Conservation (phyloP, 2,797 vertebrate species). For the Tangara arthus region DNA sequence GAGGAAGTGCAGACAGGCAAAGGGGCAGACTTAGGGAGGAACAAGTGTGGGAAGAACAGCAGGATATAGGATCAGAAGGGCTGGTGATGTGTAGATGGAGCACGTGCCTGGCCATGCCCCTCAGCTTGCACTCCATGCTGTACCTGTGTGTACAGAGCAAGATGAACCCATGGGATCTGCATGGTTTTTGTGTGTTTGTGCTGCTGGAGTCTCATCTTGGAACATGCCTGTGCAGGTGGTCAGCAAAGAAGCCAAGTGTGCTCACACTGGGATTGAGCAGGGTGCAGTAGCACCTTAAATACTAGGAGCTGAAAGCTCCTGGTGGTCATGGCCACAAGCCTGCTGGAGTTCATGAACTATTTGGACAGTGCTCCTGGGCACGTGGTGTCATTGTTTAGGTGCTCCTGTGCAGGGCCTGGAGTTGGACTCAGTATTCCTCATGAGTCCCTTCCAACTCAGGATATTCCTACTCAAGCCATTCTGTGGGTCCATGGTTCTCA, state of each 20-base stretch:
- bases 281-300: background rate
- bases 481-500: background rate
- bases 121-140: background rate
- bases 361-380: background rate
- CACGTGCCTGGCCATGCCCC: accelerated
- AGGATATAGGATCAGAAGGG: background rate
- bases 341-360: background rate
- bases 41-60: no score
- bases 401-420: background rate
- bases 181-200: background rate
- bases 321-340: background rate
- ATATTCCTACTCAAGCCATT: background rate
- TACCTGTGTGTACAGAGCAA: background rate
- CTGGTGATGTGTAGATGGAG: background rate
- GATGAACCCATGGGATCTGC: background rate
- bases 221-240: background rate
- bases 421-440: background rate
- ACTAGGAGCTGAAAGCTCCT: background rate
- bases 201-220: background rate
- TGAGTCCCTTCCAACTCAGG: background rate
- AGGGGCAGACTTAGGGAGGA: background rate
- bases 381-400: background rate
- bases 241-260: background rate
- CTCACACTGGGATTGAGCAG: background rate
- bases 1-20: background rate